These are phyloP conservation scores for Anniella stebbinsi DNA, from an alignment of 2,797 vertebrate species.

Conservation along the genomic window DNA sequence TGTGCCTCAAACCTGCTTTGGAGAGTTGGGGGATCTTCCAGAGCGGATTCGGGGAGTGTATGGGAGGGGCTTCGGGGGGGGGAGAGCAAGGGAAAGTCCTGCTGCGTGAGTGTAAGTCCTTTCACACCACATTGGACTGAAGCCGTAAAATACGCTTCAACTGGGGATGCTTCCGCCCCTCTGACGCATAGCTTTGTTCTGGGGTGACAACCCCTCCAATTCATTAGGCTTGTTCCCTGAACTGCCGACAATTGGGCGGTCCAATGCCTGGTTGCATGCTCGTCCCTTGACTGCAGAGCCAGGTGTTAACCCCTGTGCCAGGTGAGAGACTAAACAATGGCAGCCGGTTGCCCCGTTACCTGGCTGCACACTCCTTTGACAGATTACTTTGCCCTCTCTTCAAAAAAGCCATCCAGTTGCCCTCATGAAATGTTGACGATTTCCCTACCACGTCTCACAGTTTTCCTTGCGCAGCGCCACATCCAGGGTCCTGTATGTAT, in stretches of 20 bases:
- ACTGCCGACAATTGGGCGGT: neutral
- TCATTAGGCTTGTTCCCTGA: neutral
- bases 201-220: neutral
- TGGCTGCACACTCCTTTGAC: neutral
- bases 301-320: neutral
- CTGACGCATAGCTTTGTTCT: no score
- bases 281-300: neutral
- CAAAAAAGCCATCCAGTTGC: slow-evolving; percentile 29
- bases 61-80: no score
- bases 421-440: neutral
- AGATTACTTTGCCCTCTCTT: neutral
- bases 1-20: no score
- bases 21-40: no score
- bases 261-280: neutral
- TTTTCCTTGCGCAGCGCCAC: no score
- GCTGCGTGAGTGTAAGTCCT: no score
- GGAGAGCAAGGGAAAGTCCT: no score
- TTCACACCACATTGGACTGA: neutral
- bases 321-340: neutral
- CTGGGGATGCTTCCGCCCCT: neutral
- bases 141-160: neutral
- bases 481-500: no score
- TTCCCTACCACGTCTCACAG: neutral
- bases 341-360: neutral
- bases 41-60: no score